phyloP scores from a whole-genome alignment of 2,888 invertebrate genomes.

The Drosophila helvetica region DNA sequence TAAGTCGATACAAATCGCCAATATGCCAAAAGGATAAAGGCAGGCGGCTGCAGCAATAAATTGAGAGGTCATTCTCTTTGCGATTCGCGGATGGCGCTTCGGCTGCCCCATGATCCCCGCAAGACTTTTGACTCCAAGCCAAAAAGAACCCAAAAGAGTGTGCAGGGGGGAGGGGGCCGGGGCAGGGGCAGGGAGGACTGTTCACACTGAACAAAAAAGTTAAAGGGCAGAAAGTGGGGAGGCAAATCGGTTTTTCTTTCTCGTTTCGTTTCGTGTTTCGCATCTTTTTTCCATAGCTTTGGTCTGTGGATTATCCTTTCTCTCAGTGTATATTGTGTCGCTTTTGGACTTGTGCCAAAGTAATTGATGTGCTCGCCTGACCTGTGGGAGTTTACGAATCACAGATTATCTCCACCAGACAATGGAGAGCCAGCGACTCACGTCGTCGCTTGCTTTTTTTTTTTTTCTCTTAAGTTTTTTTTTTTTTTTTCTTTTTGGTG shows the following conservation, averaged over 20 bases:
- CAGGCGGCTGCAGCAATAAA: conserved; percentile 70
- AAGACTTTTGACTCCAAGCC: conserved; percentile 32
- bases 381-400: conserved; percentile 82
- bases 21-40: conserved; percentile 76
- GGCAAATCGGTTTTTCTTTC: too few relatives aligned
- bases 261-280: too few relatives aligned
- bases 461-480: conserved; percentile 14
- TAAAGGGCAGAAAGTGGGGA: too few relatives aligned
- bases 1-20: conserved; percentile 77
- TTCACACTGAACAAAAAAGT: neutral
- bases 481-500: conserved; percentile 18
- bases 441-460: conserved; percentile 66
- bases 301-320: too few relatives aligned
- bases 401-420: conserved; percentile 82
- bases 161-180: too few relatives aligned
- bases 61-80: conserved; percentile 75
- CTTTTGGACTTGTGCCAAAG: conserved; percentile 79
- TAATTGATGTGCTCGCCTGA: conserved; percentile 83
- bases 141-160: neutral
- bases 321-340: conserved; percentile 29
- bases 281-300: too few relatives aligned
- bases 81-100: conserved; percentile 53
- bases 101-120: conserved; percentile 22
- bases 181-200: too few relatives aligned
- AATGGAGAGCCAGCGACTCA: conserved; percentile 76